These are phyloP conservation scores for Merluccius polli DNA, from an alignment of 2,797 vertebrate species.

Conservation along the genomic window DNA sequence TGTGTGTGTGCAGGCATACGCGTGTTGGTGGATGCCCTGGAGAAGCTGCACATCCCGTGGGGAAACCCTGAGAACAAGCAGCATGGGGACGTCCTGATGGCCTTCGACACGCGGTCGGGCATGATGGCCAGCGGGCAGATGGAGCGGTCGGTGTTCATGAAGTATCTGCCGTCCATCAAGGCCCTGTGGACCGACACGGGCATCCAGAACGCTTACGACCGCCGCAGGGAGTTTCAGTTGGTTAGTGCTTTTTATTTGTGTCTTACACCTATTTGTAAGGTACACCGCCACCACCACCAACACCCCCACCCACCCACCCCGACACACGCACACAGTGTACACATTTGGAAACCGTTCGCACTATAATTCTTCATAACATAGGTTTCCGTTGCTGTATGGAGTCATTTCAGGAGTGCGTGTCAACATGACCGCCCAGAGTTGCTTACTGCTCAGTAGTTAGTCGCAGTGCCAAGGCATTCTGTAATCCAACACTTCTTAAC, in stretches of 20 bases:
- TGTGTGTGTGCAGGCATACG: slow-evolving; percentile 85
- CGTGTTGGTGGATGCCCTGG: slow-evolving; percentile 93
- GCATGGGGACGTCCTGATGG: slow-evolving; percentile 86
- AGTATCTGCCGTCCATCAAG: slow-evolving; percentile 88
- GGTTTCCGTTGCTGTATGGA: not conserved
- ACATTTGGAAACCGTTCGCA: not conserved
- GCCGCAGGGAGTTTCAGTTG: slow-evolving; percentile 96
- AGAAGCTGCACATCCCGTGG: slow-evolving; percentile 98
- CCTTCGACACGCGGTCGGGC: slow-evolving; percentile 86
- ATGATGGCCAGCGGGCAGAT: slow-evolving; percentile 82
- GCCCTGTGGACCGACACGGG: slow-evolving; percentile 92
- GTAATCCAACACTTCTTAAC: not conserved
- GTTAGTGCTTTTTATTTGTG: slow-evolving; percentile 73
- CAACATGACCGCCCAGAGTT: not conserved
- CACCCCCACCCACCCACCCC: no score
- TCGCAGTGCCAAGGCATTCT: not conserved
- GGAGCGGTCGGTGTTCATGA: slow-evolving; percentile 80
- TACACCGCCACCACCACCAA: not conserved
- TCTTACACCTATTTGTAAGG: not conserved
- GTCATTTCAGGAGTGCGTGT: not conserved
- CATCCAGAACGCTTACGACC: slow-evolving; percentile 97
- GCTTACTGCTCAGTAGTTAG: not conserved
- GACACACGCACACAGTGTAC: no score
- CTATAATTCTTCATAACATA: not conserved
- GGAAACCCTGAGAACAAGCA: slow-evolving; percentile 84